phyloP scores from a whole-genome alignment of 2,888 invertebrate genomes.

The Bimastos eiseni region DNA sequence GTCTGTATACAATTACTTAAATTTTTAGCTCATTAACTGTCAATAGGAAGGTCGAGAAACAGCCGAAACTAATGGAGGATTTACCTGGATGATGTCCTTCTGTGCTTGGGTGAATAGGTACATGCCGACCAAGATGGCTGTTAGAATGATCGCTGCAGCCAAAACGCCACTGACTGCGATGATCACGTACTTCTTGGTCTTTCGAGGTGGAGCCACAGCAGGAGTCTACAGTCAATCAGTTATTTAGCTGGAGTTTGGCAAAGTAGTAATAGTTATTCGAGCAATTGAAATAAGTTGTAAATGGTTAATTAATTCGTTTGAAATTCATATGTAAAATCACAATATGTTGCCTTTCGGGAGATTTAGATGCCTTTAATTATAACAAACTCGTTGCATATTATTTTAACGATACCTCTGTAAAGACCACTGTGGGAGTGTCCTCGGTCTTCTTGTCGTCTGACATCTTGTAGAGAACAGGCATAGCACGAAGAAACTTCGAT shows the following conservation, averaged over 20 bases:
- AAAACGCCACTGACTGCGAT: constrained; percentile 14
- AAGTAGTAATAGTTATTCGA: no score
- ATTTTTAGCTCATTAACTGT: no score
- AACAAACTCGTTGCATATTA: not conserved
- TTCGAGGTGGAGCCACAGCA: not conserved
- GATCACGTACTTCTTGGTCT: constrained; percentile 3
- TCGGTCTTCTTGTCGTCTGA: not conserved
- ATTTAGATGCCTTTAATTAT: not conserved
- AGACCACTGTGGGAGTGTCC: not conserved
- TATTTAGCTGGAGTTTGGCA: no score
- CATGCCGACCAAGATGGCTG: constrained; percentile 30
- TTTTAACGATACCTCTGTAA: not conserved
- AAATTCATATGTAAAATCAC: no score
- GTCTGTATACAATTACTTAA: no score
- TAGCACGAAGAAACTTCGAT: constrained; percentile 13
- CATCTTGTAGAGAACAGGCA: constrained; percentile 21
- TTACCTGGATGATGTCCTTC: constrained; percentile 29
- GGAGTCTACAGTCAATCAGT: not conserved
- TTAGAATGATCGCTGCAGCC: constrained; percentile 8
- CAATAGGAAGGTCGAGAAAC: no score
- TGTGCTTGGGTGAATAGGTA: constrained; percentile 28
- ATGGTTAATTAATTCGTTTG: no score
- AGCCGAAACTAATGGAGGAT: not conserved
- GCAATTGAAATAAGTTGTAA: no score
- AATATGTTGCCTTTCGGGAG: no score